Percentiles rank a stretch among this genome's conserved stretches.
Conservation (phyloP, 1,140 invertebrate genomes). For the Drosophila bipectinata region DNA sequence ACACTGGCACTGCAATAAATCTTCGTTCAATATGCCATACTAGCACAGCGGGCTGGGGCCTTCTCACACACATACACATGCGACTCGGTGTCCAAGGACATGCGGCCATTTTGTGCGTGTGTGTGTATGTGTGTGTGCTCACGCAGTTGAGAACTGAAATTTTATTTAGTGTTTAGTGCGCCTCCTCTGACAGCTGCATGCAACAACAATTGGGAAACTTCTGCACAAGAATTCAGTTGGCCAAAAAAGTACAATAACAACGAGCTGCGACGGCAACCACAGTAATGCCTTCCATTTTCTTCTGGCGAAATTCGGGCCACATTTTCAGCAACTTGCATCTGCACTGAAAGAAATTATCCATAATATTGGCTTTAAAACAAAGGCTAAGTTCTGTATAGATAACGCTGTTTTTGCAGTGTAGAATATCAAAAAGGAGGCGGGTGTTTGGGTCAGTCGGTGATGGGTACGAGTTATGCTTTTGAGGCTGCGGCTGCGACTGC, state of each 20-base stretch:
- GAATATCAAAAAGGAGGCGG: constrained; percentile 4
- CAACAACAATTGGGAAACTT: constrained; percentile 63
- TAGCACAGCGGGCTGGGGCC: constrained; percentile 46
- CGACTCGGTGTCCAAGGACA: constrained; percentile 61
- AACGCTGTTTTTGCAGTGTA: neutral
- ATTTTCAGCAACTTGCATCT: constrained; percentile 29
- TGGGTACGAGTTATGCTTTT: constrained; percentile 75
- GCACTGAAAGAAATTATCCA: constrained; percentile 3
- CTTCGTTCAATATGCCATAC: constrained; percentile 81
- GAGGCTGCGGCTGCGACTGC: constrained; percentile 60
- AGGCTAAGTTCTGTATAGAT: neutral
- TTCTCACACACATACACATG: constrained; percentile 48
- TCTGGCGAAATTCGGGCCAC: constrained; percentile 46
- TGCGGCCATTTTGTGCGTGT: constrained; percentile 48
- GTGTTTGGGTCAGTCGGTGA: constrained; percentile 37
- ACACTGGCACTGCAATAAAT: constrained; percentile 82
- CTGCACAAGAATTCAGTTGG: constrained; percentile 59
- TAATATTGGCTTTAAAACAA: too few relatives aligned
- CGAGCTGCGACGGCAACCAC: constrained; percentile 41
- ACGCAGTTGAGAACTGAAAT: constrained; percentile 78
- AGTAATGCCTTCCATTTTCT: constrained; percentile 76
- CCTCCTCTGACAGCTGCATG: constrained; percentile 73
- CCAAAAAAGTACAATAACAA: constrained; percentile 51
- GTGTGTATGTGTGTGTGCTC: constrained; percentile 32
- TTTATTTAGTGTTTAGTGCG: constrained; percentile 82